Base-by-base conservation (phyloP, 2,113 vertebrate genomes). In the Nanorana parkeri region DNA sequence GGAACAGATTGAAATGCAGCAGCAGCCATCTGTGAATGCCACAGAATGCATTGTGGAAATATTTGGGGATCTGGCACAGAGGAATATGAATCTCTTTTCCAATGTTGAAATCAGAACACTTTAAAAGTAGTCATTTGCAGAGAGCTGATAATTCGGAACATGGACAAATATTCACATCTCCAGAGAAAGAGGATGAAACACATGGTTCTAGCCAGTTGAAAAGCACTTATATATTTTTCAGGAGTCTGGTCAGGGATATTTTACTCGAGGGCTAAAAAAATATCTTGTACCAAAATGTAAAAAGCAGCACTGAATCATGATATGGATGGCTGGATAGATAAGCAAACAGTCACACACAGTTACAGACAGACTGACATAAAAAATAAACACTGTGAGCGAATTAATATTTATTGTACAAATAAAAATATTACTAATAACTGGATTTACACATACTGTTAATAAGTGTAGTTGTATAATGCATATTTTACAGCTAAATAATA, bases 11-110 rank as follows among this genome's bases (percentile, higher is more conserved):
- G 47, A 89, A 86, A 88, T 83, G 82, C 3, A 75, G 84, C 81
- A 85, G 77, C 85, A 85, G 85, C 86, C 86, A 78, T 10, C 3
- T 78, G 84, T 86, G 85, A 90, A 90, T 86, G 87, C 71, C 86
- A 87, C 72, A 68, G 24, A 85, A 19, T 5, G 81, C 86, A 85
- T n/a, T 78, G 68, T 68, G 72, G 64, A 84, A 86, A 80, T 85
- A 61, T 84, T 75, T 36, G 73, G 77, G 85, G 79, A 88, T 81
- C 54, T 83, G 80, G 83, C 69, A 89, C 5, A 77, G 83, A n/a
- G 32, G 78, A 84, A 63, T n/a, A 79, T 2, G 72, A 83, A 63
- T 82, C 76, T 55, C 16, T 64, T 60, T 60, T 66, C 28, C n/a
- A 2, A n/a, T 20, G 17, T 77, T 56, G 23, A 82, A 52, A 80